Evolutionary conservation across 2,113 vertebrate species (phyloP).

Genomic region (Porphyrio hochstetteri): DNA sequence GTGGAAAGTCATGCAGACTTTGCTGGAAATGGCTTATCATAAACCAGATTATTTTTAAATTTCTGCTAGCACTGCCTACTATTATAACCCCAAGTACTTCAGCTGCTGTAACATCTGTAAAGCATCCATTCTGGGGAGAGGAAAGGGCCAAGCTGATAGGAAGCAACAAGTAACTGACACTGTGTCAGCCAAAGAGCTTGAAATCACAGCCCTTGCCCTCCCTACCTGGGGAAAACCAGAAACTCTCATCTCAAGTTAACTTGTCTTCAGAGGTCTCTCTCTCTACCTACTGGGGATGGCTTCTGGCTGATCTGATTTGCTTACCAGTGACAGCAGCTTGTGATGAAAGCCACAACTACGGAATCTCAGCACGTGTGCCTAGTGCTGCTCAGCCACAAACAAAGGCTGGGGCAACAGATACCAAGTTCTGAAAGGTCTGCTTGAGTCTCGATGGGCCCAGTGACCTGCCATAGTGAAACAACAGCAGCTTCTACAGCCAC

Average conservation of each 20-base stretch:
- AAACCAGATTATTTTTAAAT: background rate
- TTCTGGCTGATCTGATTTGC: background rate
- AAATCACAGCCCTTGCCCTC: background rate
- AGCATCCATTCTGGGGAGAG: background rate
- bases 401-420: background rate
- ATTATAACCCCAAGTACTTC: constrained; percentile 5
- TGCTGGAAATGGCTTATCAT: background rate
- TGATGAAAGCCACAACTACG: background rate
- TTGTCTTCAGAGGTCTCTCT: background rate
- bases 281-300: background rate
- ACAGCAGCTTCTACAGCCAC: background rate
- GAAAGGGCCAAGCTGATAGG: background rate
- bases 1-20: background rate
- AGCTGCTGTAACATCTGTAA: constrained; percentile 25
- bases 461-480: background rate
- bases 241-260: background rate
- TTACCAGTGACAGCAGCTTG: background rate
- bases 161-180: background rate
- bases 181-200: background rate
- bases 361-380: fast-evolving
- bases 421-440: background rate
- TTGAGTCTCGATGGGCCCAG: background rate
- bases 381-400: background rate
- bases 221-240: background rate
- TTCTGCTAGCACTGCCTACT: background rate